Evolutionary conservation across 2,113 vertebrate species (phyloP), one percentile per base, ranked within the genome.

Genomic region (Dromas ardeola): DNA sequence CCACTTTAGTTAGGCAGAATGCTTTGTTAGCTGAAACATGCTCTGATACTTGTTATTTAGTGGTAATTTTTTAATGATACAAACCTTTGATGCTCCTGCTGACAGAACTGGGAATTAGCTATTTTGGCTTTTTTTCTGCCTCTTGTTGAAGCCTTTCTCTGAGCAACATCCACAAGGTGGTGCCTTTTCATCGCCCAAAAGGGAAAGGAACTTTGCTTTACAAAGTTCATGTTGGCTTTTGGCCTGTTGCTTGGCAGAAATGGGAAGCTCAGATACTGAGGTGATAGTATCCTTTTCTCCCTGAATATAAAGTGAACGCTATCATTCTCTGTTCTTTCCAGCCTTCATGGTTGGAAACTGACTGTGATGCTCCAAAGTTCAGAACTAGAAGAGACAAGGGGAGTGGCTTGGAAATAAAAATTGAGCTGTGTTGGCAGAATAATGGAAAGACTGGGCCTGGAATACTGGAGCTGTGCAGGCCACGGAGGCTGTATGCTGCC

Each of bases 141-240:
- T 4, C 18, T 53, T 42, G 27, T 27, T 83, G 53, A 43, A 67
- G 52, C 22, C 34, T 80, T 74, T 77, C 32, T 83, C 30, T 23
- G 73, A 70, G 20, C 25, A 20, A 8, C 53, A 40, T 62, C 97
- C 97, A 96, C 95, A 81, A 97, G 98, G 86, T 98, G 98, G 97
- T 83, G 84, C 95, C 52, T 97, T 96, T 92, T 97, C 96, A 92
- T 93, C 83, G 91, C 69, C 26, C 4, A 11, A 72, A 65, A 62
- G 32, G 21, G 23, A 34, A 55, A 65, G n/a, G n/a, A 67, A 5
- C 30, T 77, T 67, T 3, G 6, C 16, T 72, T 70, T 22, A 18
- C 5, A 1, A 52, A 66, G 42, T 63, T 81, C 3, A 1, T 38
- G 9, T 55, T 95, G 90, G 86, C 82, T 92, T 91, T 81, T 38